A percentile compares a stretch with the other conserved stretches of the same genome.
These are phyloP conservation scores for Gari tellinella DNA, from an alignment of 2,888 invertebrate species.

Conservation along the genomic window DNA sequence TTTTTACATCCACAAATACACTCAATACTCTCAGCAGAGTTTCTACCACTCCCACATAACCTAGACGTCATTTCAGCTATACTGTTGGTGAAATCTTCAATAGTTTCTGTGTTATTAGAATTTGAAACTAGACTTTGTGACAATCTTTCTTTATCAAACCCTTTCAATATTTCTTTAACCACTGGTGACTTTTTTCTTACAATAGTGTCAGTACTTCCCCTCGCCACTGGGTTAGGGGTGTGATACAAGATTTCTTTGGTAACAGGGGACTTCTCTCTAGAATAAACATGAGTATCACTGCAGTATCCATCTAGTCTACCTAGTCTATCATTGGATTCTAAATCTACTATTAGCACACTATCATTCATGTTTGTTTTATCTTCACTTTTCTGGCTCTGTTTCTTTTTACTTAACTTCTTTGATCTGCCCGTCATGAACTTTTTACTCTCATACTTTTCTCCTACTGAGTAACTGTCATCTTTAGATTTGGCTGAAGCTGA, in stretches of 20 bases:
- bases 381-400: constrained; percentile 10
- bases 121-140: constrained; percentile 1
- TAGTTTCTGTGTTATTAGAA: constrained; percentile 12
- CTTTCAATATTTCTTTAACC: constrained; percentile 10
- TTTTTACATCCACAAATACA: constrained; percentile 62
- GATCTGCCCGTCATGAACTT: constrained; percentile 8
- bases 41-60: constrained; percentile 29
- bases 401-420: constrained; percentile 23
- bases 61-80: constrained; percentile 56
- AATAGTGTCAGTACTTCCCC: background rate
- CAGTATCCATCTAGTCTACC: constrained; percentile 9
- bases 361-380: constrained; percentile 13
- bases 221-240: background rate
- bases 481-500: constrained; percentile 1
- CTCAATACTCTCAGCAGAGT: constrained; percentile 53
- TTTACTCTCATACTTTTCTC: background rate
- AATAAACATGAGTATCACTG: constrained; percentile 11
- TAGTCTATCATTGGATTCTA: constrained; percentile 8
- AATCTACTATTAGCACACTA: constrained; percentile 15
- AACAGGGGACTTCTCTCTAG: background rate
- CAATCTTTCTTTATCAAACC: background rate
- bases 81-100: constrained; percentile 45
- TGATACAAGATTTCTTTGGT: background rate
- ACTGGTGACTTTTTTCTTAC: constrained; percentile 15
- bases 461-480: constrained; percentile 18